phyloP scores from a whole-genome alignment of 2,888 invertebrate species.

The Trypoxylon attenuatum region DNA sequence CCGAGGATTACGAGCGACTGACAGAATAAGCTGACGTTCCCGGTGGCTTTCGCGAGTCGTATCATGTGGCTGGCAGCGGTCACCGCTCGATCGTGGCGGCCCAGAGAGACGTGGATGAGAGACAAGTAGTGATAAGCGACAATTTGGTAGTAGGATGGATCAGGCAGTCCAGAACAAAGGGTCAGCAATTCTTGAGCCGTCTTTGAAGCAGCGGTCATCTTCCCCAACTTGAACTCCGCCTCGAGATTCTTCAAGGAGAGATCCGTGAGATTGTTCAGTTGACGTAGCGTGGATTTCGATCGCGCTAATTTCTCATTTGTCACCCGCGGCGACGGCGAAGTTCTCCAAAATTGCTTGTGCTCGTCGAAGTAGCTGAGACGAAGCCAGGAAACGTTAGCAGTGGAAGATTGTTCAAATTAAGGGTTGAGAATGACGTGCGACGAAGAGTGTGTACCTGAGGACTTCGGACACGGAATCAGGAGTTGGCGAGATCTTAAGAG shows the following conservation, averaged over 20 bases:
- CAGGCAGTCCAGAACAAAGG: slow-evolving; percentile 37
- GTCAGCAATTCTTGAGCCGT: slow-evolving; percentile 54
- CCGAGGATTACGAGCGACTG: slow-evolving; percentile 61
- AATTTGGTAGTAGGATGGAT: slow-evolving; percentile 51
- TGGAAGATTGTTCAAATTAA: not conserved
- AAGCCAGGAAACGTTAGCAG: not conserved
- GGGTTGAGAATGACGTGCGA: not conserved
- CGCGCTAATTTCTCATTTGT: not conserved
- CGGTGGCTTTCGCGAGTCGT: slow-evolving; percentile 48
- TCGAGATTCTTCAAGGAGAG: slow-evolving; percentile 49
- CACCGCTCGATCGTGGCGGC: slow-evolving; percentile 65
- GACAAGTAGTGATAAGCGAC: slow-evolving; percentile 58
- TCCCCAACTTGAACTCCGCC: slow-evolving; percentile 47
- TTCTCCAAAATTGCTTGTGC: slow-evolving; percentile 43
- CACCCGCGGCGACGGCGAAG: not conserved
- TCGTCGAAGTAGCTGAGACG: slow-evolving; percentile 61
- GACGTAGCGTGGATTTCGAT: slow-evolving; percentile 35
- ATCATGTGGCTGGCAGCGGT: slow-evolving; percentile 57
- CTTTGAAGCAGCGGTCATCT: slow-evolving; percentile 40
- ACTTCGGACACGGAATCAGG: slow-evolving; percentile 50
- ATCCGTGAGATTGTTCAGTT: slow-evolving; percentile 42
- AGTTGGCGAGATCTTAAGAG: slow-evolving; percentile 51
- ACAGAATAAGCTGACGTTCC: slow-evolving; percentile 40
- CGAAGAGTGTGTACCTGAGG: slow-evolving; percentile 47
- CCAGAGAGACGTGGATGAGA: slow-evolving; percentile 53